These are phyloP conservation scores for Heterodera filipjevi DNA, from an alignment of 2,888 invertebrate species.

Conservation along the genomic window DNA sequence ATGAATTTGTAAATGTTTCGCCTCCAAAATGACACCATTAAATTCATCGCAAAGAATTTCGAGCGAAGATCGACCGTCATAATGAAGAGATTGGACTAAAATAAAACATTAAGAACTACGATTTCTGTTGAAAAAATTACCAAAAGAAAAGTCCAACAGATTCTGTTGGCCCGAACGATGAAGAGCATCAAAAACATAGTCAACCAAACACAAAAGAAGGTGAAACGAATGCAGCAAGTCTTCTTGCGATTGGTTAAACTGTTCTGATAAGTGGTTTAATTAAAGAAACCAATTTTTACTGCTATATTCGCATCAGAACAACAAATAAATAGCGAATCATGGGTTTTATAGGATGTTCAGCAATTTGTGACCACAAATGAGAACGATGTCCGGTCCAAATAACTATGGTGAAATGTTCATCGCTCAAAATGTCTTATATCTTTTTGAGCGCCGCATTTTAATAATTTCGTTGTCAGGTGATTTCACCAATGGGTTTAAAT, in stretches of 20 bases:
- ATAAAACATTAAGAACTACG: not conserved
- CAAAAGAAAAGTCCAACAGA: constrained; percentile 43
- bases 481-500: no score
- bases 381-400: no score
- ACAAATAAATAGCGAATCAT: no score
- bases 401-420: no score
- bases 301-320: no score
- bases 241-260: constrained; percentile 72
- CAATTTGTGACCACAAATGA: no score
- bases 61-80: constrained; percentile 35
- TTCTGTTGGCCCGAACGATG: constrained; percentile 69
- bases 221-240: constrained; percentile 93
- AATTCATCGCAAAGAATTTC: constrained; percentile 80
- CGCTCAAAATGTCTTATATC: no score
- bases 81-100: not conserved
- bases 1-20: constrained; percentile 86
- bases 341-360: no score
- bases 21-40: constrained; percentile 83
- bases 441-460: no score
- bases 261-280: constrained; percentile 36
- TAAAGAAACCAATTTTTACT: no score
- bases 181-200: constrained; percentile 87
- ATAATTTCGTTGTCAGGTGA: no score
- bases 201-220: constrained; percentile 84
- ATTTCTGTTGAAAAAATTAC: constrained; percentile 18